Conservation (phyloP, 2,888 invertebrate species). For the Hofmannophila pseudospretella region DNA sequence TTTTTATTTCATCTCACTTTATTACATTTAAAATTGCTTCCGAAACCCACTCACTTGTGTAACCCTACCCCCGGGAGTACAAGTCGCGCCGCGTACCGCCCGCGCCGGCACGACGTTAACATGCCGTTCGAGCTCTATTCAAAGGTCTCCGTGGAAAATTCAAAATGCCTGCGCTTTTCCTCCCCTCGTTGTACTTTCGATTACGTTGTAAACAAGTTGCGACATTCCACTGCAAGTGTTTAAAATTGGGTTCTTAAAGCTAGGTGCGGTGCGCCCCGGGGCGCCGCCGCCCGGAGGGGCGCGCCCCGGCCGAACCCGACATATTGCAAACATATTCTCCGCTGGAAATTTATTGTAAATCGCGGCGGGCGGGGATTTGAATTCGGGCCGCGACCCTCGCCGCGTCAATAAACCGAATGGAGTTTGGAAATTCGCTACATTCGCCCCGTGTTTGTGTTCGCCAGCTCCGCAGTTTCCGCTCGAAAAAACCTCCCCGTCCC, state of each 20-base stretch:
- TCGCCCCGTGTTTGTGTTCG: slow-evolving; percentile 67
- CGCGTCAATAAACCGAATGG: slow-evolving; percentile 71
- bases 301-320: slow-evolving; percentile 30
- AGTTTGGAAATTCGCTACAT: slow-evolving; percentile 73
- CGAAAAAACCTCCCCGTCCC: slow-evolving; percentile 37
- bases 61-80: too few species aligned
- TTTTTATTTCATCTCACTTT: too few species aligned
- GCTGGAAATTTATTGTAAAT: slow-evolving; percentile 74
- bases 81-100: too few species aligned
- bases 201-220: slow-evolving; percentile 64
- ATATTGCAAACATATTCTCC: slow-evolving; percentile 74
- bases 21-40: too few species aligned
- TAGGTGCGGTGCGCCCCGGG: slow-evolving; percentile 24
- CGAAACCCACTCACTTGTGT: too few species aligned
- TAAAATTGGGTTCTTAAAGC: slow-evolving; percentile 48
- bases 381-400: slow-evolving; percentile 37
- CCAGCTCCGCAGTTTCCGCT: slow-evolving; percentile 61
- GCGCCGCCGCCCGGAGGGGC: slow-evolving; percentile 43
- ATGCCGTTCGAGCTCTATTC: slow-evolving; percentile 43
- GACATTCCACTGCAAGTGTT: slow-evolving; percentile 56
- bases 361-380: slow-evolving; percentile 65
- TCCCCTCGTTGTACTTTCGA: slow-evolving; percentile 37
- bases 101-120: slow-evolving; percentile 22
- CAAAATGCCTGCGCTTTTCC: slow-evolving; percentile 21
- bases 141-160: slow-evolving; percentile 40